phyloP scores from a whole-genome alignment of 30 jellyfish, hydroid and myxozoan genomes.

The Catostylus mosaicus region DNA sequence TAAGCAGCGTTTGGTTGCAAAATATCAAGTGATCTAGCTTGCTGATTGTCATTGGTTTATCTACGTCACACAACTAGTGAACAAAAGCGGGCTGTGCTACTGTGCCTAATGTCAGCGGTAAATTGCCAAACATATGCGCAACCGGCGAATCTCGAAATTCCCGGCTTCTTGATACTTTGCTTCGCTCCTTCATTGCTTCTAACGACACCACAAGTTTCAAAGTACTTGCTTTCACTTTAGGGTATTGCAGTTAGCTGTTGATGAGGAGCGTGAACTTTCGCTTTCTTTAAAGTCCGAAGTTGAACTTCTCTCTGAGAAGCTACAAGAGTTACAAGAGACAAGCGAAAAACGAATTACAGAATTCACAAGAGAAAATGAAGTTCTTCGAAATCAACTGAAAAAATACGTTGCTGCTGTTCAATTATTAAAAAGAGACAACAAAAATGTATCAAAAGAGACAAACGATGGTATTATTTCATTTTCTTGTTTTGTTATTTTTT shows the following conservation, averaged over 20 bases:
- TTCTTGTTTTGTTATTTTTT: background rate
- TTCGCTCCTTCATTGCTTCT: no score
- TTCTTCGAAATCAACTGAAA: conserved; percentile 88
- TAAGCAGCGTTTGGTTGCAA: no score
- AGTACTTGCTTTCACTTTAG: no score
- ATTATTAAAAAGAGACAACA: conserved; percentile 72
- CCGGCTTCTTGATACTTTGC: no score
- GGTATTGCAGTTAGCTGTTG: conserved; percentile 80
- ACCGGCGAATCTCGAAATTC: no score
- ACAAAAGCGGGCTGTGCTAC: no score
- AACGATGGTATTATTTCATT: conserved; percentile 69
- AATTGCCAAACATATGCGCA: no score
- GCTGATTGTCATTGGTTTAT: no score
- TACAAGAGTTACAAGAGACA: conserved; percentile 41
- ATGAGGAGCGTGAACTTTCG: conserved; percentile 80
- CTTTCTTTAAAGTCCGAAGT: conserved; percentile 44
- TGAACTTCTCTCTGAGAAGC: conserved; percentile 42
- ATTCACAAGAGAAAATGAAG: conserved; percentile 78
- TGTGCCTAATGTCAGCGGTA: no score
- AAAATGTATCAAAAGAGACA: conserved; percentile 68
- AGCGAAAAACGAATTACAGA: conserved; percentile 54
- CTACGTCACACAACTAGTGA: no score
- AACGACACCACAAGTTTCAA: no score
- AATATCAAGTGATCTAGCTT: no score
- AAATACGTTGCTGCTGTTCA: conserved; percentile 97